Percentiles rank a stretch among this genome's conserved stretches.
Evolutionary conservation across 2,888 invertebrate genomes (phyloP).

Genomic region (Andrena bicolor): DNA sequence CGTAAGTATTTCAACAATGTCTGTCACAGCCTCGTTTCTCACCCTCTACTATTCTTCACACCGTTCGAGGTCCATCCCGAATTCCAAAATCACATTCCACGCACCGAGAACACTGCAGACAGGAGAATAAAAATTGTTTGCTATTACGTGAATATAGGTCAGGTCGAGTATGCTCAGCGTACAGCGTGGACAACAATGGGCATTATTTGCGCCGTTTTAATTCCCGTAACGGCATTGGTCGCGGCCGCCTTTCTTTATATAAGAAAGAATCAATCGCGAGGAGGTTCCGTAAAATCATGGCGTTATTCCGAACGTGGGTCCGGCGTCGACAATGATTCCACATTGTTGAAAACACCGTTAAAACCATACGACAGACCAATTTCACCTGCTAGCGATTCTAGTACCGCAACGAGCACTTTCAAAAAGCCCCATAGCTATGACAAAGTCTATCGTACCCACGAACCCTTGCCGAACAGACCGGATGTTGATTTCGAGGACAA

Average conservation of each 20-base stretch:
- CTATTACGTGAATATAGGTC: constrained; percentile 80
- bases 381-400: constrained; percentile 86
- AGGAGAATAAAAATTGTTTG: constrained; percentile 48
- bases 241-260: constrained; percentile 71
- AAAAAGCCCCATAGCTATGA: constrained; percentile 92
- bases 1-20: constrained; percentile 89
- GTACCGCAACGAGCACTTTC: constrained; percentile 86
- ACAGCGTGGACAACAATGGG: constrained; percentile 91
- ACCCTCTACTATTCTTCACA: background rate
- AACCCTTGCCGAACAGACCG: constrained; percentile 91
- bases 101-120: background rate
- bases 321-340: constrained; percentile 73
- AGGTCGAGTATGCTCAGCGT: constrained; percentile 88
- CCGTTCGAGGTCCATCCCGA: background rate
- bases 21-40: background rate
- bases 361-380: constrained; percentile 86
- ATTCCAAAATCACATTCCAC: background rate
- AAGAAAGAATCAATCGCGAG: constrained; percentile 69
- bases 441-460: constrained; percentile 93
- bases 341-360: constrained; percentile 65
- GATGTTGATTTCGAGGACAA: constrained; percentile 93
- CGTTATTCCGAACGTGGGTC: constrained; percentile 78
- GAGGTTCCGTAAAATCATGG: constrained; percentile 79
- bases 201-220: constrained; percentile 90
- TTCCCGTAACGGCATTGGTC: constrained; percentile 85